Evolutionary conservation across 2,113 vertebrate species (phyloP).

Genomic region (Caretta caretta): DNA sequence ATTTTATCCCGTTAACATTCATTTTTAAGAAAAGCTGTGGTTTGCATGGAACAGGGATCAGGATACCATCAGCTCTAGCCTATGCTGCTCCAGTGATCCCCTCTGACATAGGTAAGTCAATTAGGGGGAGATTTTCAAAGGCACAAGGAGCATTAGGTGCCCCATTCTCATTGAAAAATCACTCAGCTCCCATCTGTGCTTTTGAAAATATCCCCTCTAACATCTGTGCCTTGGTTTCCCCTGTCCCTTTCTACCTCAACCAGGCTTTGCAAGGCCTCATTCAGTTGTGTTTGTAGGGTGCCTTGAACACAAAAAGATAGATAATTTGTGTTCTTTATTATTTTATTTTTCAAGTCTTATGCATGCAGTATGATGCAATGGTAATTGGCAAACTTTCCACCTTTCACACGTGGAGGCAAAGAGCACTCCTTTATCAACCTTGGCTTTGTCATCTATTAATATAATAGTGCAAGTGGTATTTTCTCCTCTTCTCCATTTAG

Average conservation of each 20-base stretch:
- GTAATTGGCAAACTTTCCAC: conserved; percentile 12
- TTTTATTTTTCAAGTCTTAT: conserved; percentile 30
- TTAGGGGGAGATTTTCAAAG: neutral
- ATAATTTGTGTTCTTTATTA: neutral
- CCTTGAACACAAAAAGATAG: neutral
- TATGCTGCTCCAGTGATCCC: neutral
- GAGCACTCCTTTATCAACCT: neutral
- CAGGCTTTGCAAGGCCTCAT: neutral
- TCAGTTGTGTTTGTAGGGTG: neutral
- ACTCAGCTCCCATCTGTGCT: neutral
- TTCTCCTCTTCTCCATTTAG: conserved; percentile 36
- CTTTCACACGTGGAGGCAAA: conserved; percentile 14
- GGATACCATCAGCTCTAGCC: conserved; percentile 2
- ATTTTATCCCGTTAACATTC: neutral
- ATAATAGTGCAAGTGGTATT: neutral
- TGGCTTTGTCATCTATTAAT: conserved; percentile 13
- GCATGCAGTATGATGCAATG: neutral
- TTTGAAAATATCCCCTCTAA: neutral
- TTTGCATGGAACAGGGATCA: neutral
- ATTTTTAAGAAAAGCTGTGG: neutral
- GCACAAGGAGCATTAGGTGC: neutral
- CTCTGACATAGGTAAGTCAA: conserved; percentile 13
- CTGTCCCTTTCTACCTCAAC: neutral
- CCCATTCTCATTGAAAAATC: neutral
- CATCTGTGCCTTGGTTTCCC: neutral